Conservation (phyloP, 2,113 vertebrate genomes). For the Thymallus thymallus region DNA sequence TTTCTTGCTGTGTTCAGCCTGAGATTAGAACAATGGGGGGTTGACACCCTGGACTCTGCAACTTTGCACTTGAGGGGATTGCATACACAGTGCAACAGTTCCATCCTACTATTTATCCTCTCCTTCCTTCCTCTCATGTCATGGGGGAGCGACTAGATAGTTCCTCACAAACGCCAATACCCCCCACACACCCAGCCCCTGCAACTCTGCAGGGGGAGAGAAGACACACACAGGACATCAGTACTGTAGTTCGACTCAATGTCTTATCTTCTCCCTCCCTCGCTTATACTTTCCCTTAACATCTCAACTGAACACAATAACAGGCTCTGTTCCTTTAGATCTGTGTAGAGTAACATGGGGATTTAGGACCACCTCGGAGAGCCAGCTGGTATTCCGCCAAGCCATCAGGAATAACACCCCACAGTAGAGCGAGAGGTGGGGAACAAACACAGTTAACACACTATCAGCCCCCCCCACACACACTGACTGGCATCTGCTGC, state of each 20-base stretch:
- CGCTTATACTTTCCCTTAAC: neutral
- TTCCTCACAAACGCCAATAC: neutral
- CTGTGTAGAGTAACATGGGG: conserved; percentile 6
- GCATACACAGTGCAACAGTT: no score
- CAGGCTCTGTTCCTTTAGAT: conserved; percentile 52
- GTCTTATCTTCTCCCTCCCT: conserved; percentile 7
- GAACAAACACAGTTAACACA: neutral
- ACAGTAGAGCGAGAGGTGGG: neutral
- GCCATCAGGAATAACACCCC: neutral
- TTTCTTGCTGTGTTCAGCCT: conserved; percentile 50
- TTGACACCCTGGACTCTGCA: conserved; percentile 28
- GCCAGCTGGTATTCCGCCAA: conserved; percentile 46
- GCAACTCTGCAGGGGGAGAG: neutral
- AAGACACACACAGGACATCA: conserved; percentile 26
- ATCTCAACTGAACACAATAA: conserved; percentile 55
- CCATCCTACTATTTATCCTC: no score
- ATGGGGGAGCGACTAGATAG: neutral
- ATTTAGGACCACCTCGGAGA: conserved; percentile 37
- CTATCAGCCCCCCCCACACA: neutral
- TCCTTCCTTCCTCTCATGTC: neutral
- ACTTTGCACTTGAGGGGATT: neutral
- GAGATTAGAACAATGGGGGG: no score
- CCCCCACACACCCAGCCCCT: neutral
- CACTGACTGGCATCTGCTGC: neutral
- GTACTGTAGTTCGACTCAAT: neutral